Evolutionary conservation across 1,140 invertebrate species (phyloP), one percentile per base, ranked within the genome.

Genomic region (Scaptomyza pallida): DNA sequence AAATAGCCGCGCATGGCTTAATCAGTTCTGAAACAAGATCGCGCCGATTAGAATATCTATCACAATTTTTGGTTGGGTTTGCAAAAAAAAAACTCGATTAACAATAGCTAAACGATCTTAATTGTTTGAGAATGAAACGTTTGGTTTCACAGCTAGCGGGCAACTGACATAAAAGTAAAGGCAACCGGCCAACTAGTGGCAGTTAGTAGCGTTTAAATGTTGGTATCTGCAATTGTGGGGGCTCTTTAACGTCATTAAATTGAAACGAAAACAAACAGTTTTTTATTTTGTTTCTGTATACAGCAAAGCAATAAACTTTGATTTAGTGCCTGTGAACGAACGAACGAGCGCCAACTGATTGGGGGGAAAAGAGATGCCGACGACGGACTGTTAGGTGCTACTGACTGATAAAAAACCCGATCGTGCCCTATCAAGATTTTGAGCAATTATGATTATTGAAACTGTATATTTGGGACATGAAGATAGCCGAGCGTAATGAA

Each of bases 281-380:
- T n/a, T n/a, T n/a, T n/a, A n/a, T n/a, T n/a, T n/a, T n/a, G n/a
- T n/a, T n/a, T n/a, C n/a, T 23, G 21, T 23, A 5, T 4, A 76
- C 68, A 26, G 5, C 85, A 73, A 45, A 37, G 45, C 70, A 63
- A 75, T 86, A 78, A 75, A 81, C 70, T 74, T 71, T 85, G 81
- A 85, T 85, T 85, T 85, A 85, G 77, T 75, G 62, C 41, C 47
- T 56, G 55, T 43, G 55, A 69, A 73, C 10, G 33, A 69, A 73
- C 10, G 33, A 51, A 33, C 37, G 37, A 30, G 13, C 54, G 63
- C 23, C 50, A 59, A 76, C 51, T 56, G 50, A 56, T 63, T 50
- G 67, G 21, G n/a, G 5, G 13, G n/a, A n/a, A 50, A 15, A 8
- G 13, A 21, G 51, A 35, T 55, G 26, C 50, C 67, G 47, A 48